These are phyloP conservation scores for Avahi laniger DNA, from an alignment of 2,797 vertebrate species.

Conservation along the genomic window DNA sequence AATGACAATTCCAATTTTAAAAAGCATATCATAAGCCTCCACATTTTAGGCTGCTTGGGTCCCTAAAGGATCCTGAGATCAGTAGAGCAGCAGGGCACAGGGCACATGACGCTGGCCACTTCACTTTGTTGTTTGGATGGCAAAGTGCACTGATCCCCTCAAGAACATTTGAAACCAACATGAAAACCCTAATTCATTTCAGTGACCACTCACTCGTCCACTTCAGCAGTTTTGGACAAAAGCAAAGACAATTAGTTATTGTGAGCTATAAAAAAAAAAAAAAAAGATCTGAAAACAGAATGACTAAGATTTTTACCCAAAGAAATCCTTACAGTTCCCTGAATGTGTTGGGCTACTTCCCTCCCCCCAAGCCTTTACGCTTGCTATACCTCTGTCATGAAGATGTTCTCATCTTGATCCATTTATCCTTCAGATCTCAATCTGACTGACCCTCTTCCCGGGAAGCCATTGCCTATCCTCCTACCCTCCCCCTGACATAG, in stretches of 20 bases:
- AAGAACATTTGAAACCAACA: slow-evolving; percentile 22
- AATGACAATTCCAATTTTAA: neutral
- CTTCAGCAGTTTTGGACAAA: slow-evolving; percentile 21
- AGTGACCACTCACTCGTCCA: neutral
- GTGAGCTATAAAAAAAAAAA: neutral
- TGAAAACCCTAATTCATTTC: slow-evolving; percentile 27
- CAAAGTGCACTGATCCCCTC: neutral
- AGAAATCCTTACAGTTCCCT: slow-evolving; percentile 10
- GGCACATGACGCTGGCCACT: neutral
- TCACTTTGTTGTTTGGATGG: neutral
- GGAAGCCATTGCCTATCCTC: neutral
- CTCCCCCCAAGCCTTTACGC: neutral
- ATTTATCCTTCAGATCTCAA: neutral
- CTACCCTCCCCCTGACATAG: neutral
- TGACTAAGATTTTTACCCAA: slow-evolving; percentile 23
- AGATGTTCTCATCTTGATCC: neutral
- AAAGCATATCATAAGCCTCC: neutral
- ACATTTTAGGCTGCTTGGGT: neutral
- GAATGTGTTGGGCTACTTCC: neutral
- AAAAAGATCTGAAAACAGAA: slow-evolving; percentile 1
- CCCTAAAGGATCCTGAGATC: neutral
- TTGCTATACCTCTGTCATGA: neutral
- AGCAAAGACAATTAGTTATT: neutral
- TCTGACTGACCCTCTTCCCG: neutral
- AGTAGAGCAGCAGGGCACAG: neutral